phyloP scores from a whole-genome alignment of 2,888 invertebrate species.

The Sminthurides aquaticus region DNA sequence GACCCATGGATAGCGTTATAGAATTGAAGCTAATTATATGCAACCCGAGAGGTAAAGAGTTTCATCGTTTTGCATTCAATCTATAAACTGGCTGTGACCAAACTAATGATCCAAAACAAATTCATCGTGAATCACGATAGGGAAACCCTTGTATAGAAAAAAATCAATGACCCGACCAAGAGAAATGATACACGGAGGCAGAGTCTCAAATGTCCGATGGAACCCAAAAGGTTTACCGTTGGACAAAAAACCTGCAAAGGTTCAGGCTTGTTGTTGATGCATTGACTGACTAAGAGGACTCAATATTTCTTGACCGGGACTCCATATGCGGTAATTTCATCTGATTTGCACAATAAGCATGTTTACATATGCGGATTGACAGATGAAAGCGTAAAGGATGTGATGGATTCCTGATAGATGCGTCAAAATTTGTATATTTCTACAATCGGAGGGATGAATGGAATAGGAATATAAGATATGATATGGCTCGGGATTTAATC shows the following conservation, averaged over 20 bases:
- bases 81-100: not conserved
- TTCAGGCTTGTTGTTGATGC: too few relatives aligned
- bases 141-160: not conserved
- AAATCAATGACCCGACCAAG: not conserved
- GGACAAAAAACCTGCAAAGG: not conserved
- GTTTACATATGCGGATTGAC: not conserved
- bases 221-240: too few relatives aligned
- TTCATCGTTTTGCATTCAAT: not conserved
- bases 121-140: not conserved
- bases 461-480: too few relatives aligned
- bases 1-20: too few relatives aligned
- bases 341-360: not conserved
- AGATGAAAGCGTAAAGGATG: not conserved
- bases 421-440: too few relatives aligned
- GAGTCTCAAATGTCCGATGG: too few relatives aligned
- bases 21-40: too few relatives aligned
- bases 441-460: too few relatives aligned
- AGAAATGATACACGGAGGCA: too few relatives aligned
- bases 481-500: too few relatives aligned
- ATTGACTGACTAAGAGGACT: not conserved
- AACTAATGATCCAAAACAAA: not conserved
- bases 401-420: not conserved
- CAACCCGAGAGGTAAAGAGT: not conserved
- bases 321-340: not conserved
- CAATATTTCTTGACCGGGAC: not conserved